These are phyloP conservation scores for Panagrolaimus sp. DNA, from an alignment of 1,140 invertebrate genomes.

Conservation along the genomic window DNA sequence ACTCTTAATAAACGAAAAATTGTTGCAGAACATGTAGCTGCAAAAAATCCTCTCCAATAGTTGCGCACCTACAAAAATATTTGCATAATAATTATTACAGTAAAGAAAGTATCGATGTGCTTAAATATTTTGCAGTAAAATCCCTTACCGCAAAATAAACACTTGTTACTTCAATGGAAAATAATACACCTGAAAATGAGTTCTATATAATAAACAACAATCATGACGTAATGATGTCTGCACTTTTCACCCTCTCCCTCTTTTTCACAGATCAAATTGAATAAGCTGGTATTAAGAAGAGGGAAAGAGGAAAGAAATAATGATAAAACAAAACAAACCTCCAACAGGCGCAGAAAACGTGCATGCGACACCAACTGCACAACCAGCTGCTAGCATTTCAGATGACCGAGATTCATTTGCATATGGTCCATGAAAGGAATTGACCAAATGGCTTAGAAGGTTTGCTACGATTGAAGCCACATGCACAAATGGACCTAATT, in stretches of 20 bases:
- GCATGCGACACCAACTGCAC: conserved; percentile 56
- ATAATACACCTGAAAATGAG: conserved; percentile 76
- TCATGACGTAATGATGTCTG: background rate
- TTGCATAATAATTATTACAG: conserved; percentile 57
- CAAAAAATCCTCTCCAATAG: conserved; percentile 98
- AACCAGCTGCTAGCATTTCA: conserved; percentile 57
- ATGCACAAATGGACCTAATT: conserved; percentile 57
- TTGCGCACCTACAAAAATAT: too few relatives aligned
- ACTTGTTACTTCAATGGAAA: conserved; percentile 97
- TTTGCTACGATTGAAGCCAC: conserved; percentile 54
- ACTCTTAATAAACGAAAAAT: conserved; percentile 72
- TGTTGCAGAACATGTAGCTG: conserved; percentile 90
- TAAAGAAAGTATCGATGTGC: too few relatives aligned
- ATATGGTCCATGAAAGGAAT: conserved; percentile 41
- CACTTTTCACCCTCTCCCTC: background rate
- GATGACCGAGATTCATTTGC: conserved; percentile 46
- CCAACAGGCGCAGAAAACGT: conserved; percentile 55
- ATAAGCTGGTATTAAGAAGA: conserved; percentile 53
- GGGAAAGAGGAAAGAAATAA: too few relatives aligned
- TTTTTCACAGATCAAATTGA: conserved; percentile 72
- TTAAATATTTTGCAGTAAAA: too few relatives aligned
- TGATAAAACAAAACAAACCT: background rate
- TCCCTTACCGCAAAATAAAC: conserved; percentile 89
- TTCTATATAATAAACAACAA: too few relatives aligned
- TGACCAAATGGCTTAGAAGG: conserved; percentile 36